These are phyloP conservation scores for Rhagium mordax DNA, from an alignment of 2,888 invertebrate genomes.

Conservation along the genomic window DNA sequence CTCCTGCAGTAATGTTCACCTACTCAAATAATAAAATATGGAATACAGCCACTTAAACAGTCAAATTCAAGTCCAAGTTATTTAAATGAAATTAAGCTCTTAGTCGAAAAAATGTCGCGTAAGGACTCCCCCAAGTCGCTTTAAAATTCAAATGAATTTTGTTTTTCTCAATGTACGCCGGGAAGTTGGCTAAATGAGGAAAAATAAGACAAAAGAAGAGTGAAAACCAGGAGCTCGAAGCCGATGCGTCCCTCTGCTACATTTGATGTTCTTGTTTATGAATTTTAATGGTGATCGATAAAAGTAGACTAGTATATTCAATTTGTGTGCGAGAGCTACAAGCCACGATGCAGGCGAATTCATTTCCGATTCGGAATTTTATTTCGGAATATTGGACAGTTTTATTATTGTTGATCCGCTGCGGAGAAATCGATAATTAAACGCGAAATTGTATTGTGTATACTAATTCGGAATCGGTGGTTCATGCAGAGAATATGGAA, in stretches of 20 bases:
- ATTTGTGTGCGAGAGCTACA: background rate
- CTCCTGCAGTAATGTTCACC: background rate
- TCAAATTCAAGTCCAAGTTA: slow-evolving; percentile 38
- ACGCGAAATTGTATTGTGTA: no score
- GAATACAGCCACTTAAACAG: slow-evolving; percentile 18
- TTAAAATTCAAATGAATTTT: slow-evolving; percentile 55
- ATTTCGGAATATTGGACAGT: slow-evolving; percentile 10
- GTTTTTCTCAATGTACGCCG: slow-evolving; percentile 42
- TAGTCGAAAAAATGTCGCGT: slow-evolving; percentile 33
- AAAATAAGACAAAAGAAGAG: slow-evolving; percentile 29
- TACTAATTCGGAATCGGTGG: no score
- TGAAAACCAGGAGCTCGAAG: background rate
- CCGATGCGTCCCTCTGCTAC: background rate
- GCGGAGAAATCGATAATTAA: background rate
- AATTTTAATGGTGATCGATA: slow-evolving; percentile 21
- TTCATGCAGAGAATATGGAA: no score
- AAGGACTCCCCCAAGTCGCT: slow-evolving; percentile 36
- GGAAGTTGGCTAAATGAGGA: slow-evolving; percentile 29
- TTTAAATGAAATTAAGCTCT: slow-evolving; percentile 45
- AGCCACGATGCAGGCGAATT: background rate
- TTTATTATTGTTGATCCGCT: background rate
- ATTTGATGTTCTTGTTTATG: slow-evolving; percentile 14
- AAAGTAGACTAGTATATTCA: slow-evolving; percentile 2
- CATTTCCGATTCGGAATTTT: background rate
- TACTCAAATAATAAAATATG: slow-evolving; percentile 16